Evolutionary conservation across 2,113 vertebrate species (phyloP).

Genomic region (Nycticorax nycticorax): DNA sequence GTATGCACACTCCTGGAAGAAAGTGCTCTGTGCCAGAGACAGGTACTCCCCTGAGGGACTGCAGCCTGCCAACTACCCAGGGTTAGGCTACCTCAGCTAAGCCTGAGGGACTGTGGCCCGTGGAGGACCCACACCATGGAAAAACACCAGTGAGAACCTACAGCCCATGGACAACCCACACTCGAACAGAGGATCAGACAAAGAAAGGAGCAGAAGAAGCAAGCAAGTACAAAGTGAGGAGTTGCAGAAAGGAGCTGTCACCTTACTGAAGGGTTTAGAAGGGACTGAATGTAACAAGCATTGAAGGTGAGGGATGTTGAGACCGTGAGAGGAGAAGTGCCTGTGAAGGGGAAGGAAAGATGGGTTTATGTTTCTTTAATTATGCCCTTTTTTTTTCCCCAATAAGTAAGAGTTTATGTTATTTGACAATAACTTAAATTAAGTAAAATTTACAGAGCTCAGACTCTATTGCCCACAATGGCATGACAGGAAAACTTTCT

Average conservation of each 20-base stretch:
- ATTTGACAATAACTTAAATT: background rate
- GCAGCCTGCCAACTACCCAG: background rate
- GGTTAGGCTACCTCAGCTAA: background rate
- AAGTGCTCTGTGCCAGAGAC: background rate
- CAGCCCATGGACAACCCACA: background rate
- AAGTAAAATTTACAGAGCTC: background rate
- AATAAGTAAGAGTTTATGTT: background rate
- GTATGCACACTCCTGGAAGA: background rate
- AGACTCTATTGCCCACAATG: background rate
- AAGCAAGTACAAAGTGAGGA: background rate
- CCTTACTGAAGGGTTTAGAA: background rate
- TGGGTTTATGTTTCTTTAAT: background rate
- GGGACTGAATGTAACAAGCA: background rate
- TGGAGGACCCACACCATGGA: background rate
- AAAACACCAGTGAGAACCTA: background rate
- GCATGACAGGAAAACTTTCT: background rate
- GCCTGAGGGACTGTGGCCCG: background rate
- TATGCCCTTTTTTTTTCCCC: rapidly evolving
- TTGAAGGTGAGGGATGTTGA: background rate
- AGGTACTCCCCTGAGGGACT: background rate
- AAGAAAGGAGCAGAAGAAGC: background rate
- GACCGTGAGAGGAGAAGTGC: background rate
- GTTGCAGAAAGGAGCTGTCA: background rate
- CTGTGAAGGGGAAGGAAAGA: background rate
- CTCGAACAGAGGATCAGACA: too few relatives aligned